phyloP scores from a whole-genome alignment of 2,113 vertebrate genomes.

The Bujurquina vittata region DNA sequence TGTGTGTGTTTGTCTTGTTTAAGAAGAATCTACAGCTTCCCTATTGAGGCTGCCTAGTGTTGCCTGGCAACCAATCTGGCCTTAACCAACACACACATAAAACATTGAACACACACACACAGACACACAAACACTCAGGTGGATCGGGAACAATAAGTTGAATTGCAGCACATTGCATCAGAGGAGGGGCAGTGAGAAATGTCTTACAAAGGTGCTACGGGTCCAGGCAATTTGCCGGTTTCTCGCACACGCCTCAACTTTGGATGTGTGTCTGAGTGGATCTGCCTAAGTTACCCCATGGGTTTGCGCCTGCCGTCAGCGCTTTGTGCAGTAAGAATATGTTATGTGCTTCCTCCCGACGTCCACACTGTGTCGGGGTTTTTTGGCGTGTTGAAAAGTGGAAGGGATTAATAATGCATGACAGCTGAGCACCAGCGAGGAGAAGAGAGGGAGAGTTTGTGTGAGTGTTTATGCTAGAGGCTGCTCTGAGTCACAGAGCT shows the following conservation, averaged over 20 bases:
- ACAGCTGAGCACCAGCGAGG: slow-evolving; percentile 61
- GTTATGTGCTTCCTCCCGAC: slow-evolving; percentile 40
- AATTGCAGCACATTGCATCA: slow-evolving; percentile 73
- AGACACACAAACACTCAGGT: slow-evolving; percentile 57
- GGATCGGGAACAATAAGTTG: slow-evolving; percentile 56
- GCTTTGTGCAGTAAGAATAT: slow-evolving; percentile 35
- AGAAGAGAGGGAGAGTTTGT: slow-evolving; percentile 27
- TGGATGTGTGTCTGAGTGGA: slow-evolving; percentile 12
- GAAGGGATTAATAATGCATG: slow-evolving; percentile 75
- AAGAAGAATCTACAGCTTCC: slow-evolving; percentile 51
- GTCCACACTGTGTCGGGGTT: slow-evolving; percentile 38
- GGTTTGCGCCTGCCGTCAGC: slow-evolving; percentile 20
- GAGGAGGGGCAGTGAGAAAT: slow-evolving; percentile 41
- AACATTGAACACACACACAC: slow-evolving; percentile 18
- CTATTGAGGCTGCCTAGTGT: slow-evolving; percentile 62
- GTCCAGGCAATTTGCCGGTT: slow-evolving; percentile 34
- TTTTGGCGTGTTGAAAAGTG: slow-evolving; percentile 47
- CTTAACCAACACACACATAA: slow-evolving; percentile 53
- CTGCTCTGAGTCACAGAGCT: slow-evolving; percentile 57
- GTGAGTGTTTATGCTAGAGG: slow-evolving; percentile 68
- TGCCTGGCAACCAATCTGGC: slow-evolving; percentile 75
- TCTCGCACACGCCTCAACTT: slow-evolving; percentile 21
- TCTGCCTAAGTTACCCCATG: slow-evolving; percentile 35
- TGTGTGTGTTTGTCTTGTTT: slow-evolving; percentile 52
- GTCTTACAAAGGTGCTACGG: slow-evolving; percentile 31